phyloP scores from a whole-genome alignment of 2,888 invertebrate genomes.

The Dione juno region DNA sequence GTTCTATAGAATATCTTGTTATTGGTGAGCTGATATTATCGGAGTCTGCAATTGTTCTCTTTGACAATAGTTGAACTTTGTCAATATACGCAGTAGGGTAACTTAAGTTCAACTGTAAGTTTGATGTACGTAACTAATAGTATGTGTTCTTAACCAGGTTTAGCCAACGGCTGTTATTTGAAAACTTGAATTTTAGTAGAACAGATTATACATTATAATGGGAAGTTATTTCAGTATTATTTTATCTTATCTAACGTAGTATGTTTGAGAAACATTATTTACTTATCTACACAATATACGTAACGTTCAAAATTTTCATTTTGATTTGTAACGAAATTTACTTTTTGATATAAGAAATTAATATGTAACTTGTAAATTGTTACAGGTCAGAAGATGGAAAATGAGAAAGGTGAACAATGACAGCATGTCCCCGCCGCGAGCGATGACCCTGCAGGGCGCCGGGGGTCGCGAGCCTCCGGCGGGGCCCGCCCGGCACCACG shows the following conservation, averaged over 20 bases:
- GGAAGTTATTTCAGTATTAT: not conserved
- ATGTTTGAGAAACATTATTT: not conserved
- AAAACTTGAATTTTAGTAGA: constrained; percentile 7
- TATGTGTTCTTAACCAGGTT: constrained; percentile 8
- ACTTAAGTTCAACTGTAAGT: constrained; percentile 28
- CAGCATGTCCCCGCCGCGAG: constrained; percentile 79
- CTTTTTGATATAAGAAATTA: constrained; percentile 1
- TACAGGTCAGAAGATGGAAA: constrained; percentile 79
- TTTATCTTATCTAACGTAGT: not conserved
- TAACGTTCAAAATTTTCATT: not conserved
- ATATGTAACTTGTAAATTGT: constrained; percentile 56
- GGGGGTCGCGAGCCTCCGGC: constrained; percentile 65
- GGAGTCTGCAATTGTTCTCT: constrained; percentile 29
- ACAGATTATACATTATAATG: not conserved
- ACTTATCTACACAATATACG: not conserved
- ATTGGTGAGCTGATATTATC: constrained; percentile 36
- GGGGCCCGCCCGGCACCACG: constrained; percentile 60
- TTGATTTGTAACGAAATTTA: not conserved
- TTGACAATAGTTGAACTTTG: constrained; percentile 36
- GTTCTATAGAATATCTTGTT: constrained; percentile 32
- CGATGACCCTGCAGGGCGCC: constrained; percentile 73
- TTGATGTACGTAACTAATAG: constrained; percentile 13
- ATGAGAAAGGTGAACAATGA: constrained; percentile 77
- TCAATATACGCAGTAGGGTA: constrained; percentile 30
- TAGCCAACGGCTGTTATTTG: constrained; percentile 5